phyloP scores from a whole-genome alignment of 2,797 vertebrate species.

The Spinus pinus region DNA sequence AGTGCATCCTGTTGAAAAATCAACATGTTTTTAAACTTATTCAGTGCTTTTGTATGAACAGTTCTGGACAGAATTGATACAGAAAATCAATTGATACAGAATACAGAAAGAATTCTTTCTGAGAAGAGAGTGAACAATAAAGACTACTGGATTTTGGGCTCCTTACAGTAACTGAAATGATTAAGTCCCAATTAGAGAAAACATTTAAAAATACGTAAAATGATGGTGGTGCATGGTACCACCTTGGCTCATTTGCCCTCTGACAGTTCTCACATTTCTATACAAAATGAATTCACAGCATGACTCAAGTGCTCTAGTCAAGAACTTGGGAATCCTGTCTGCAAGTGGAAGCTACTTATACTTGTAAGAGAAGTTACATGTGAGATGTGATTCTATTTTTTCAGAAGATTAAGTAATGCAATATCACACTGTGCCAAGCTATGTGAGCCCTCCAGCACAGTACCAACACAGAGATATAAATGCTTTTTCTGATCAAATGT shows the following conservation, averaged over 20 bases:
- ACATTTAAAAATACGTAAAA: not conserved
- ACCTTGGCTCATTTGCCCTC: accelerated
- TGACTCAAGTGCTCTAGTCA: not conserved
- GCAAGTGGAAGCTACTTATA: not conserved
- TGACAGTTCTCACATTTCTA: not conserved
- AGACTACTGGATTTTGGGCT: not conserved
- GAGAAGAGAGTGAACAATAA: not conserved
- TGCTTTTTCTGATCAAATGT: not conserved
- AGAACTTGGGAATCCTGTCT: not conserved
- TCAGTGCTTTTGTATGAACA: not conserved
- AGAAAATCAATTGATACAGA: no score
- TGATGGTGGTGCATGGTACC: accelerated
- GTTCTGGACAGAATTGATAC: not conserved
- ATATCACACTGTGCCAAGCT: not conserved
- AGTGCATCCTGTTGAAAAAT: not conserved
- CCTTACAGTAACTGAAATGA: not conserved
- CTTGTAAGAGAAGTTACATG: not conserved
- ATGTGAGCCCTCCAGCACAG: not conserved
- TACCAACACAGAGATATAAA: not conserved
- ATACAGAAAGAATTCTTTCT: not conserved
- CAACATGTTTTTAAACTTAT: not conserved
- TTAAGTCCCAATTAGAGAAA: not conserved
- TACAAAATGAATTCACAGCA: not conserved
- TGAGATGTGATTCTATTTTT: not conserved
- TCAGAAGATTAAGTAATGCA: not conserved